A percentile compares a stretch with the other conserved stretches of the same genome.
Conservation (phyloP, 2,113 vertebrate species). For the Gila orcuttii region DNA sequence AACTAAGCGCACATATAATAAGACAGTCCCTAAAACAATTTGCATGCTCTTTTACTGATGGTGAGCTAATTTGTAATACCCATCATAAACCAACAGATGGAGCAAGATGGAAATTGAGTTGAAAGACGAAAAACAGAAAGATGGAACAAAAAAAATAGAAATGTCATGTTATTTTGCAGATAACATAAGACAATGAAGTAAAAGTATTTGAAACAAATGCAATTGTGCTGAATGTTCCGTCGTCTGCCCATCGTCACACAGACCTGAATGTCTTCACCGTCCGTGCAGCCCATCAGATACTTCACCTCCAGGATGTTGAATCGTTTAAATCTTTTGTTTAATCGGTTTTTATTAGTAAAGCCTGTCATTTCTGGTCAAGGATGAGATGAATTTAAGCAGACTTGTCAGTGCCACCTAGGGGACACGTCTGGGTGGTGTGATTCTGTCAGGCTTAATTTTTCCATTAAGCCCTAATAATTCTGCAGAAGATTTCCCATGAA, state of each 20-base stretch:
- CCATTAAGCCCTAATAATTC: constrained; percentile 70
- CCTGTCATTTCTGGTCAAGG: constrained; percentile 73
- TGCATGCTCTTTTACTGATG: not conserved
- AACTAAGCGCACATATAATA: not conserved
- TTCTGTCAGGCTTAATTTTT: constrained; percentile 75
- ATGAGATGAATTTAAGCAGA: constrained; percentile 74
- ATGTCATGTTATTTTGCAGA: not conserved
- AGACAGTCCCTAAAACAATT: not conserved
- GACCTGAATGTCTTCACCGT: constrained; percentile 15
- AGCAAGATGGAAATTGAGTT: not conserved
- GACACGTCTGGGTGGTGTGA: constrained; percentile 67
- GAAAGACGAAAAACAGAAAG: no score
- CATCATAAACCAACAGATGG: not conserved
- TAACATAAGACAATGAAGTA: not conserved
- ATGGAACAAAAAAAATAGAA: not conserved
- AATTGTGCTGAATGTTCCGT: not conserved
- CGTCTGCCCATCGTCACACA: not conserved
- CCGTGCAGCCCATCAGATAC: not conserved
- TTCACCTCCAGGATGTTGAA: constrained; percentile 41
- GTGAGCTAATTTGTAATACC: not conserved
- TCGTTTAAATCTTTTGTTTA: constrained; percentile 68
- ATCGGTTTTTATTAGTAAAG: constrained; percentile 72
- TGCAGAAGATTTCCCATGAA: constrained; percentile 68
- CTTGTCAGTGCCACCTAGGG: constrained; percentile 71
- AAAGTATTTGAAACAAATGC: not conserved